Base-by-base conservation (phyloP, 2,888 invertebrate species). In the Asteroscopus sphinx region DNA sequence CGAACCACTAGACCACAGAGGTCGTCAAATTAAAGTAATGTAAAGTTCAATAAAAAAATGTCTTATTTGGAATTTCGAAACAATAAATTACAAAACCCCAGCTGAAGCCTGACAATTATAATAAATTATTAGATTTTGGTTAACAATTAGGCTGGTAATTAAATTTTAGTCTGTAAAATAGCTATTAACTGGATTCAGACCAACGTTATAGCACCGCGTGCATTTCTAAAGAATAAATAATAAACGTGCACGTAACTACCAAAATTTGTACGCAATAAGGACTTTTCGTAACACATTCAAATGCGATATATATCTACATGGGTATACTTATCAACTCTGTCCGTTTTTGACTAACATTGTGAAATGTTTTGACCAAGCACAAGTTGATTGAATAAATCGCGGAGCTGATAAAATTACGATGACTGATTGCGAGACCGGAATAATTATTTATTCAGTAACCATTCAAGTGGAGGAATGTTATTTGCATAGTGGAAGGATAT, bases 331-430 rank as follows among this genome's bases (percentile, higher is more conserved):
- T 72, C 77, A 78, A 60, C 61, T 69, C 66, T 66, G 62, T 73
- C 56, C 68, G 58, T 76, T 77, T 80, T 80, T 72, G 73, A 69
- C 69, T 62, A 75, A 73, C 67, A 80, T 85, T 83, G 78, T 76
- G 83, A 76, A 85, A 84, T 78, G 51, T 67, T 76, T 67, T 60
- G 70, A 75, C 73, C 60, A 73, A 65, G 56, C 57, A 64, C 51
- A 68, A 75, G 77, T 79, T 74, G 81, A 80, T 77, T 81, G 75
- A 77, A 74, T 76, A 74, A 68, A 72, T 68, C 63, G 42, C 45
- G 28, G 15, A 59, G 32, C 37, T 61, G 76, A 76, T 76, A 65
- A 69, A 59, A 41, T 55, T 46, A 35, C 60, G 42, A 54, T 61
- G 65, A 59, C 35, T 62, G 62, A 65, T 75, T 65, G 59, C 55